Evolutionary conservation across 2,797 vertebrate genomes (phyloP), one percentile per base, ranked within the genome.

Genomic region (Aldrovandia affinis): DNA sequence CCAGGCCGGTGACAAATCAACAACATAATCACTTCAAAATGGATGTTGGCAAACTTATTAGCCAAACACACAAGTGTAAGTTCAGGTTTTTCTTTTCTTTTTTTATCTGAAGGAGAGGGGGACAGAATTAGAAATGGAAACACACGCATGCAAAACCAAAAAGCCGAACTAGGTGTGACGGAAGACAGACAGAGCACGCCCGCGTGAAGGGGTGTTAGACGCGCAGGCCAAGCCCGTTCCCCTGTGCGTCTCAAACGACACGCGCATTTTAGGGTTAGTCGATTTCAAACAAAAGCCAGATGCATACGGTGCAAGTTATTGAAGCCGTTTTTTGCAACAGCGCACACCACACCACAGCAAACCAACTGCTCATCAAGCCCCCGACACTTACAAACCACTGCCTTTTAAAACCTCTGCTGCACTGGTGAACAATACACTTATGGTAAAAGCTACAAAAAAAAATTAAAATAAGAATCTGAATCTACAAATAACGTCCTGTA

Each of bases 231-330:
- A 75, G 70, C 70, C 70, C n/a, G 36, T 42, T n/a, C 20, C 5
- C 14, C 12, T 44, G 39, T n/a, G 30, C 70, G 14, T 39, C 70
- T 75, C 70, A 42, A 75, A 75, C 28, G 36, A 18, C 39, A 44
- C 39, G 22, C 33, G 33, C 9, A 22, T 47, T 70, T 44, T 42
- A 47, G 1, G 33, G 39, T 75, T 75, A 75, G 70, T 75, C 36
- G 44, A 44, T 42, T n/a, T 42, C 70, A 75, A 75, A 75, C 70
- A 14, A n/a, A 75, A 42, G 70, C 70, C 36, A 75, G n/a, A 75
- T 1, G 20, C 70, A 75, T 5, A 75, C 39, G 7, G 2, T 25
- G 70, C 70, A 22, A n/a, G 65, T 70, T 39, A 70, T 70, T 39
- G 10, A 70, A 70, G 65, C 33, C 61, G n/a, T 15, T 12, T 30